Conservation (phyloP, 2,113 vertebrate genomes). For the Centropristis striata region DNA sequence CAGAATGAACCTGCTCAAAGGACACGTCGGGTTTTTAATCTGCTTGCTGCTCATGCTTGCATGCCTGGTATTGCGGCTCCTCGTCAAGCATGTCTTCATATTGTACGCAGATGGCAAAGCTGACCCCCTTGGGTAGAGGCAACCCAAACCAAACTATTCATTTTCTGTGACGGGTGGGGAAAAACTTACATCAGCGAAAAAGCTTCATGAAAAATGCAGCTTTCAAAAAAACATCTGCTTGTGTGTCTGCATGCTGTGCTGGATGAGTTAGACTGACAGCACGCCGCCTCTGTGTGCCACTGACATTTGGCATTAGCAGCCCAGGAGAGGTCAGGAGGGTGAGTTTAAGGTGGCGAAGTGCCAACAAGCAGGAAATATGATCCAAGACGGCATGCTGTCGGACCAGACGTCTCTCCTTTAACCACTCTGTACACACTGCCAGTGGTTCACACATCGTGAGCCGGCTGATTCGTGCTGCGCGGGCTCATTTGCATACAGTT, state of each 20-base stretch:
- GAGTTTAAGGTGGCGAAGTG: slow-evolving; percentile 34
- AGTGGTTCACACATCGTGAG: neutral
- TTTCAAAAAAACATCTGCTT: slow-evolving; percentile 34
- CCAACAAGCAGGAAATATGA: slow-evolving; percentile 42
- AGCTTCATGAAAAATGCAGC: slow-evolving; percentile 31
- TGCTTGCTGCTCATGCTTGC: slow-evolving; percentile 14
- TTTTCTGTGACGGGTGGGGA: slow-evolving; percentile 24
- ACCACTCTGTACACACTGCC: neutral
- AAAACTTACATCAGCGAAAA: slow-evolving; percentile 38
- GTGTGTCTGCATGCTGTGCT: slow-evolving; percentile 10
- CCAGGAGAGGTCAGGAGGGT: slow-evolving; percentile 32
- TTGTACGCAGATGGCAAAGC: slow-evolving; percentile 53
- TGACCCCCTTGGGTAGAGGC: slow-evolving; percentile 8
- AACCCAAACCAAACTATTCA: slow-evolving; percentile 33
- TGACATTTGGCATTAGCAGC: slow-evolving; percentile 34
- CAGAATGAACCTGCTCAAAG: slow-evolving; percentile 32
- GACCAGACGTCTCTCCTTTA: neutral
- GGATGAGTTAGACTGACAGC: slow-evolving; percentile 48
- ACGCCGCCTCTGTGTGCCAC: neutral
- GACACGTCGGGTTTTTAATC: slow-evolving; percentile 4
- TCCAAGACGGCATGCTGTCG: neutral
- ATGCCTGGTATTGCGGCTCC: slow-evolving; percentile 4
- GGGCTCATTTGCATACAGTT: too few relatives aligned
- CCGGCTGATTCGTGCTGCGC: too few relatives aligned
- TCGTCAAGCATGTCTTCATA: slow-evolving; percentile 38